Evolutionary conservation across 2,113 vertebrate genomes (phyloP).

Genomic region (rabbit (Oryctolagus cuniculus)): DNA sequence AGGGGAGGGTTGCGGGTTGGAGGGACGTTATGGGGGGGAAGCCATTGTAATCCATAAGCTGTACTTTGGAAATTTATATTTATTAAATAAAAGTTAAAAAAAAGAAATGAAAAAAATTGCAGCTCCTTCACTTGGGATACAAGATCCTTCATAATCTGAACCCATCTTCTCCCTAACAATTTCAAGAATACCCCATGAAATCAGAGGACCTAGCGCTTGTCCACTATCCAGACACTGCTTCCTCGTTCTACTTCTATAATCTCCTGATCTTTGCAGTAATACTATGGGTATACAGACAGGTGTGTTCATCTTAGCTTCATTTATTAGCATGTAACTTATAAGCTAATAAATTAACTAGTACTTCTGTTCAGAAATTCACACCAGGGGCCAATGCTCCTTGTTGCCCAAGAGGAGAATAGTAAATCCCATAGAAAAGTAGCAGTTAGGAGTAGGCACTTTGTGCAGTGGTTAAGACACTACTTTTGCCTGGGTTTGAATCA

Average conservation of each 20-base stretch:
- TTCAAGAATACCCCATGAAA: slow-evolving; percentile 3
- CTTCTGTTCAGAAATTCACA: background rate
- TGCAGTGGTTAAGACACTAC: too few relatives aligned
- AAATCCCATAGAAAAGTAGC: background rate
- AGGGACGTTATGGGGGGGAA: too few relatives aligned
- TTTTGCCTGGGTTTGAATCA: too few relatives aligned
- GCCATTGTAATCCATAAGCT: too few relatives aligned
- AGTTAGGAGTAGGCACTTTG: too few relatives aligned
- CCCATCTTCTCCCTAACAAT: background rate
- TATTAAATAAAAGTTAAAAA: too few relatives aligned
- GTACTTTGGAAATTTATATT: too few relatives aligned
- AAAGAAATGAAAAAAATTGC: too few relatives aligned
- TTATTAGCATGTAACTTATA: background rate
- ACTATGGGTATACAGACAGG: background rate
- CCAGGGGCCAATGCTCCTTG: background rate
- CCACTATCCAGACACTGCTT: background rate
- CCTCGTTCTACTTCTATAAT: background rate
- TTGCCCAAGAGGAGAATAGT: background rate
- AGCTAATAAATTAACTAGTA: background rate
- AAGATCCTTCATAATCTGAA: slow-evolving; percentile 32
- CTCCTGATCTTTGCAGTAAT: background rate
- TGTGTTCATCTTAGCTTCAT: background rate
- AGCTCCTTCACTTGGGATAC: background rate
- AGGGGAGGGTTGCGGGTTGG: too few relatives aligned
- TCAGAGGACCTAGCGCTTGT: background rate